These are phyloP conservation scores for Clarias gariepinus DNA, from an alignment of 2,113 vertebrate genomes.

Conservation along the genomic window DNA sequence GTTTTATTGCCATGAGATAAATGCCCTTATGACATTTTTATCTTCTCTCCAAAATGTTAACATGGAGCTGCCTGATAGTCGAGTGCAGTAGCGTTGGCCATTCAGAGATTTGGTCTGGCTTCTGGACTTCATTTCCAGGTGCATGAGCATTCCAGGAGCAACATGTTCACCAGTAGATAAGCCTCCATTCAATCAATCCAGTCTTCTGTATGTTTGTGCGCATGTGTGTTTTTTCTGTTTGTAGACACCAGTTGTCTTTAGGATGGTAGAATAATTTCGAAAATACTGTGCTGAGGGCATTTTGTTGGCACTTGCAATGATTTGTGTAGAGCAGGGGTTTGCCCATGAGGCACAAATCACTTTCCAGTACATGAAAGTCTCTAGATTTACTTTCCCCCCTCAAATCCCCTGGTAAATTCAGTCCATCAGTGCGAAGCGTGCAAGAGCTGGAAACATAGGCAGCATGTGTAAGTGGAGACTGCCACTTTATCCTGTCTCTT, in stretches of 20 bases:
- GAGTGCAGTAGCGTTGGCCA: not conserved
- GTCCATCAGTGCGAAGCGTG: not conserved
- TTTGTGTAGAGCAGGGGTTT: not conserved
- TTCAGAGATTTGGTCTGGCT: constrained; percentile 12
- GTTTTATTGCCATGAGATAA: no score
- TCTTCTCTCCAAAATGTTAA: not conserved
- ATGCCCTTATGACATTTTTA: not conserved
- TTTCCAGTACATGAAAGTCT: constrained; percentile 2
- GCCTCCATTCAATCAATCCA: not conserved
- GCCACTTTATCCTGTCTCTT: not conserved
- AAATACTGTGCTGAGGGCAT: not conserved
- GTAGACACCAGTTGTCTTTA: not conserved
- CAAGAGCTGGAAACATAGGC: not conserved
- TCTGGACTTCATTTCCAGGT: not conserved
- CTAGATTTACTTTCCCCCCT: not conserved
- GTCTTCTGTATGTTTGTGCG: not conserved
- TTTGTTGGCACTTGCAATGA: not conserved
- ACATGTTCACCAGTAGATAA: not conserved
- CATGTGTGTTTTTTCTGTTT: not conserved
- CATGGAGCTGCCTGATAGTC: not conserved
- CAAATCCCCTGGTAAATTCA: constrained; percentile 20
- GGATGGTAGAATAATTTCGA: not conserved
- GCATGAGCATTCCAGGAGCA: not conserved
- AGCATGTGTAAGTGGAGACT: constrained; percentile 5
- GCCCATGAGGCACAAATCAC: constrained; percentile 6